Percentiles rank a stretch among this genome's conserved stretches.
These are phyloP conservation scores for Melanaphis sacchari DNA, from an alignment of 1,140 invertebrate species.

Conservation along the genomic window DNA sequence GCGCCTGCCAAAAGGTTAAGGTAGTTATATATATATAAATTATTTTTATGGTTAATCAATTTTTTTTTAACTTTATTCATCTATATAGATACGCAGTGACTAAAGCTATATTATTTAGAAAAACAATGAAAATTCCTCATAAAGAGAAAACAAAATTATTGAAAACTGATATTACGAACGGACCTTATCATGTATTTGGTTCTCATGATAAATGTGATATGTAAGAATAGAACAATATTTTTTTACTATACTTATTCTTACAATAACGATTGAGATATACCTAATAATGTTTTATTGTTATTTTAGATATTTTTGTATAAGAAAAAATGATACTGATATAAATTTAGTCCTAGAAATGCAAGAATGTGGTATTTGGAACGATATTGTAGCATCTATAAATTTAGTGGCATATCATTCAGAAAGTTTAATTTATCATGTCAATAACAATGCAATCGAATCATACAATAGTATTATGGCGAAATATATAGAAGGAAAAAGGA, in stretches of 20 bases:
- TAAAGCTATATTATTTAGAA: no score
- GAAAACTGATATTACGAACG: no score
- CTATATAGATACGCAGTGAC: no score
- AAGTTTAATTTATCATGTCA: not conserved
- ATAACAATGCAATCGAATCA: not conserved
- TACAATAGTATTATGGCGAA: not conserved
- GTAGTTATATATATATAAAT: no score
- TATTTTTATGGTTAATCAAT: no score
- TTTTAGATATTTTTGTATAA: conserved; percentile 19
- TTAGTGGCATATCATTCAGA: not conserved
- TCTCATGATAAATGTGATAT: conserved; percentile 12
- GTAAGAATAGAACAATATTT: no score
- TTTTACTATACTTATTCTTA: no score
- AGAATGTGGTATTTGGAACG: conserved; percentile 17
- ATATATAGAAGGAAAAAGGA: not conserved
- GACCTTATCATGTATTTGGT: conserved; percentile 11
- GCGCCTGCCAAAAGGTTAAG: no score
- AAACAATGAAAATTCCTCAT: no score
- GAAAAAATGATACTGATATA: not conserved
- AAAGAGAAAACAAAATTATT: no score
- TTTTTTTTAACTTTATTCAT: no score
- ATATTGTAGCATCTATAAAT: not conserved
- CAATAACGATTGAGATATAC: not conserved
- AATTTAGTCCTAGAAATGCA: not conserved
- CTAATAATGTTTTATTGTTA: not conserved